These are phyloP conservation scores for Cavia aperea DNA, from an alignment of 2,113 vertebrate species.

Conservation along the genomic window DNA sequence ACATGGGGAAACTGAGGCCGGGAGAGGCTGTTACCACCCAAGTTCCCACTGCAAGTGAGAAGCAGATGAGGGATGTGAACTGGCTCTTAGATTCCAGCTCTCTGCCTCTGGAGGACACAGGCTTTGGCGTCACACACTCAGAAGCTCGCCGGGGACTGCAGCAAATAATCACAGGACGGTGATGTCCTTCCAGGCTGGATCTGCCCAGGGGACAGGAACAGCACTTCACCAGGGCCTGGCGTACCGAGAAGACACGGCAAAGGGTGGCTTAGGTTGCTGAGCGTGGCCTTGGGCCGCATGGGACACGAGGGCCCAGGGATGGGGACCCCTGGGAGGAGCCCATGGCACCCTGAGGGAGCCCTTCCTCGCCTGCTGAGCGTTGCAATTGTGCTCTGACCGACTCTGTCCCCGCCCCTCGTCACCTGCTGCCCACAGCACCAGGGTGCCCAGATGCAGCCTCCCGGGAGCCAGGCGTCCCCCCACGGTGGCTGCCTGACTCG, in stretches of 20 bases:
- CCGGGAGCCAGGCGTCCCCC: neutral
- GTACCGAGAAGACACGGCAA: too few species aligned
- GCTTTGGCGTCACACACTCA: neutral
- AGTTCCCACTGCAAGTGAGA: neutral
- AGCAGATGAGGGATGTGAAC: neutral
- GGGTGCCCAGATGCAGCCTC: neutral
- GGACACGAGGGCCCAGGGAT: neutral
- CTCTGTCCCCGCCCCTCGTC: neutral
- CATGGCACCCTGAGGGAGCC: neutral
- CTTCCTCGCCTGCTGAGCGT: neutral
- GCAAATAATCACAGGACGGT: neutral
- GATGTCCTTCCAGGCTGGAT: neutral
- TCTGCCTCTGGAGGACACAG: neutral
- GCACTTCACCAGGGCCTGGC: neutral
- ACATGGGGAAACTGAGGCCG: neutral
- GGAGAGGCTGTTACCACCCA: neutral
- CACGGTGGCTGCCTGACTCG: neutral
- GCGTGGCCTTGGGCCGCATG: neutral
- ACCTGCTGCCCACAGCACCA: neutral
- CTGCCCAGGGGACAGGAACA: too few species aligned
- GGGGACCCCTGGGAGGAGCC: neutral
- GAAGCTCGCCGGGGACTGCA: neutral
- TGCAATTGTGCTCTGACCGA: neutral
- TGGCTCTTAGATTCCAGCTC: neutral
- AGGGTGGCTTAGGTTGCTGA: neutral